Percentiles rank a stretch among this genome's conserved stretches.
Evolutionary conservation across 2,797 vertebrate genomes (phyloP).

Genomic region (Fistularia commersonii): DNA sequence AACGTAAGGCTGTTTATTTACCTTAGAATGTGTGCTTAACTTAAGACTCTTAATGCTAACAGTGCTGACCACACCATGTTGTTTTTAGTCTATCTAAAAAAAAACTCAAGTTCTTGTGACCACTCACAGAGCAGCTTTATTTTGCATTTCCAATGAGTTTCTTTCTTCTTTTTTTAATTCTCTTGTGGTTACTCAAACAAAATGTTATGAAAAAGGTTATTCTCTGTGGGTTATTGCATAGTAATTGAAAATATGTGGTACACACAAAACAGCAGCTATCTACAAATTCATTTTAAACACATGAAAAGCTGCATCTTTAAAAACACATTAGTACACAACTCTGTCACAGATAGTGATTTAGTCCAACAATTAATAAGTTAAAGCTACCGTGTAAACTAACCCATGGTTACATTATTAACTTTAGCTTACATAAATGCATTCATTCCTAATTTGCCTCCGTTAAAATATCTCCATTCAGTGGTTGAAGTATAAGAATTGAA

Average conservation of each 20-base stretch:
- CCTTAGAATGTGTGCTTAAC: too few relatives aligned
- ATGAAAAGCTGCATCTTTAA: constrained; percentile 16
- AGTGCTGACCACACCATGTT: too few relatives aligned
- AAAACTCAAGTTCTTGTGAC: background rate
- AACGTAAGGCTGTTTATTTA: too few relatives aligned
- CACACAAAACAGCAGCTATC: background rate
- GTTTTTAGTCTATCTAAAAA: too few relatives aligned
- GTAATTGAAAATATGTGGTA: constrained; percentile 14
- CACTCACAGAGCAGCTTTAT: constrained; percentile 10
- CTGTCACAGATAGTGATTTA: constrained; percentile 8
- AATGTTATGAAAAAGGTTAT: constrained; percentile 15
- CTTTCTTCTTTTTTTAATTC: constrained; percentile 2
- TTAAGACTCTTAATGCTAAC: too few relatives aligned
- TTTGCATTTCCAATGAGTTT: constrained; percentile 14
- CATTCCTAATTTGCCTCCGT: background rate
- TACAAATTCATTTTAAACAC: constrained; percentile 23
- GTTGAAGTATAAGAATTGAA: too few relatives aligned
- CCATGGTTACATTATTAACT: background rate
- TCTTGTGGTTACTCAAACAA: constrained; percentile 2
- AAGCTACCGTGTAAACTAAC: constrained; percentile 14
- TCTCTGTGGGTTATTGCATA: constrained; percentile 39
- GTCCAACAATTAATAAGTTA: constrained; percentile 22
- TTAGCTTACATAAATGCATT: background rate
- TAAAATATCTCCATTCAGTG: too few relatives aligned
- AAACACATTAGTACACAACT: constrained; percentile 12